Evolutionary conservation across 2,888 invertebrate species (phyloP).

Genomic region (Microplitis deprimator): DNA sequence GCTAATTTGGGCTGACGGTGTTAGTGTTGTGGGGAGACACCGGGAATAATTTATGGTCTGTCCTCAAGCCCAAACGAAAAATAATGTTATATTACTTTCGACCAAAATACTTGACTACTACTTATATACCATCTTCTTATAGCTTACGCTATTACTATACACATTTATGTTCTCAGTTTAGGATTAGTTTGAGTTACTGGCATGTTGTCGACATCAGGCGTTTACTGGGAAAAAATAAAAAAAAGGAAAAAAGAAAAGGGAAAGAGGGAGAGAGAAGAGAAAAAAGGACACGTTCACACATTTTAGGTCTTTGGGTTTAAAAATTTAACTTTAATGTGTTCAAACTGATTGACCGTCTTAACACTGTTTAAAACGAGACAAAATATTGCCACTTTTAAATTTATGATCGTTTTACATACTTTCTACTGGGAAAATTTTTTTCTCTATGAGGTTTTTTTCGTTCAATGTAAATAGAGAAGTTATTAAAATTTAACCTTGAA

Average conservation of each 20-base stretch:
- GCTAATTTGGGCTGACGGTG: constrained; percentile 50
- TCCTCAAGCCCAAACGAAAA: constrained; percentile 22
- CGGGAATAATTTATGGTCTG: constrained; percentile 52
- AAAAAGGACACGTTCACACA: not conserved
- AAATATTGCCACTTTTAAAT: too few species aligned
- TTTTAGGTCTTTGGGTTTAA: not conserved
- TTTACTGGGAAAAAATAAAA: constrained; percentile 22
- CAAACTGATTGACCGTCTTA: too few species aligned
- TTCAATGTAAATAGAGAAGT: too few species aligned
- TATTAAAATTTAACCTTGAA: too few species aligned
- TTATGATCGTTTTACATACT: too few species aligned
- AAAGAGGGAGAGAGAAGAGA: not conserved
- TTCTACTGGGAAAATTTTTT: too few species aligned
- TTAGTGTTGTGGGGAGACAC: constrained; percentile 36
- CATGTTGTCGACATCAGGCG: not conserved
- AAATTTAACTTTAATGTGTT: too few species aligned
- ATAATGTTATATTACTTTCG: constrained; percentile 18
- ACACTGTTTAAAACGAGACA: too few species aligned
- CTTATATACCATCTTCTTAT: constrained; percentile 18
- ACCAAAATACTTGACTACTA: constrained; percentile 29
- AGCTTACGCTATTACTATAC: not conserved
- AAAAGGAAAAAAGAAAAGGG: not conserved
- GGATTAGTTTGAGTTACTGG: not conserved
- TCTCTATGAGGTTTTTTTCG: too few species aligned
- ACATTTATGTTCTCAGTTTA: not conserved